phyloP scores from a whole-genome alignment of 2,888 invertebrate species.

The Trilocha varians region DNA sequence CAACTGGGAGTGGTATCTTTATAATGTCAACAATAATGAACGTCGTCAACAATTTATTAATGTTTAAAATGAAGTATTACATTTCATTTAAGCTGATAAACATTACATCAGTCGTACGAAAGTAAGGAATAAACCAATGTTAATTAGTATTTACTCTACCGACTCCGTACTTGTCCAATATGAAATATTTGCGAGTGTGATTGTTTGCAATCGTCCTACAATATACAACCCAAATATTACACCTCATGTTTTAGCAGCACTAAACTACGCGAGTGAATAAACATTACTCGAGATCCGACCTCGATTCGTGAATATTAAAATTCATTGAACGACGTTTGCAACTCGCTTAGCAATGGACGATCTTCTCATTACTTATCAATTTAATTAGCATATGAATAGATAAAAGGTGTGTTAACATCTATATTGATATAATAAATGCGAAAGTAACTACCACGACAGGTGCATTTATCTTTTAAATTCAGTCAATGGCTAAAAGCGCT shows the following conservation, averaged over 20 bases:
- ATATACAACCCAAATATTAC: conserved; percentile 49
- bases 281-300: conserved; percentile 52
- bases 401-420: too few relatives aligned
- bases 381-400: conserved; percentile 2
- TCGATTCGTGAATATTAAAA: conserved; percentile 48
- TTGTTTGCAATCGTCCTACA: conserved; percentile 27
- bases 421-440: too few relatives aligned
- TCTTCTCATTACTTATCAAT: conserved; percentile 23
- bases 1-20: too few relatives aligned
- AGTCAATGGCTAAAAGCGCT: too few relatives aligned
- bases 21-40: too few relatives aligned
- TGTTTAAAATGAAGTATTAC: too few relatives aligned
- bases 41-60: too few relatives aligned
- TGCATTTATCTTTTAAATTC: too few relatives aligned
- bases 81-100: too few relatives aligned
- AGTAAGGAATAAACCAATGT: not conserved
- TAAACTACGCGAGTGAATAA: conserved; percentile 40
- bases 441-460: too few relatives aligned
- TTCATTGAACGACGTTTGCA: conserved; percentile 36
- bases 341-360: conserved; percentile 32
- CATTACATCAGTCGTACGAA: not conserved
- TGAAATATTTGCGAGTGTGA: conserved; percentile 39
- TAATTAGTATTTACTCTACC: not conserved
- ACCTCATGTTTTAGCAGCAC: conserved; percentile 38
- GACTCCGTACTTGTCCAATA: conserved; percentile 12